Evolutionary conservation across 2,113 vertebrate species (phyloP).

Genomic region (Tor tambroides): DNA sequence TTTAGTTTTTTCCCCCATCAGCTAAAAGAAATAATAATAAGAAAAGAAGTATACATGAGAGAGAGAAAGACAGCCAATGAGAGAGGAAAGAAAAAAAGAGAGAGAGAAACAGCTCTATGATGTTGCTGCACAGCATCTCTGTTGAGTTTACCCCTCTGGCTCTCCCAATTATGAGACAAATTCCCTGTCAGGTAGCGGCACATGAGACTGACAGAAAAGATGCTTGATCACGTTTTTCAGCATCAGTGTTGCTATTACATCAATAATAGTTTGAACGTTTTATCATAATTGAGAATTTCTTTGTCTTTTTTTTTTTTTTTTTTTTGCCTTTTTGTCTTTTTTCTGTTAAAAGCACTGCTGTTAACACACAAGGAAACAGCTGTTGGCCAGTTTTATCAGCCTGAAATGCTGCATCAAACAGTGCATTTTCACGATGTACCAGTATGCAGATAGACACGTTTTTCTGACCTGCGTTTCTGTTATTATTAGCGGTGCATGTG

Average conservation of each 20-base stretch:
- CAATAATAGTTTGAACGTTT: slow-evolving; percentile 12
- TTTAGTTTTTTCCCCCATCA: neutral
- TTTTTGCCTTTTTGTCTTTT: neutral
- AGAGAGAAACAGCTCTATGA: slow-evolving; percentile 22
- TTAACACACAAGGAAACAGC: neutral
- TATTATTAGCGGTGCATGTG: neutral
- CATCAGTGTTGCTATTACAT: slow-evolving; percentile 9
- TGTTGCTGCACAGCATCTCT: slow-evolving; percentile 8
- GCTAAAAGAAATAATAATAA: neutral
- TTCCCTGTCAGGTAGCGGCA: slow-evolving; percentile 38
- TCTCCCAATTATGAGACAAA: slow-evolving; percentile 48
- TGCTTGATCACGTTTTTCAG: slow-evolving; percentile 22
- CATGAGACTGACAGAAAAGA: slow-evolving; percentile 38
- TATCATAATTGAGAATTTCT: neutral
- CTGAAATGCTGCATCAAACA: slow-evolving; percentile 17
- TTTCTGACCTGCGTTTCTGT: neutral
- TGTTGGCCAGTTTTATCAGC: neutral
- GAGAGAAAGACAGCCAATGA: neutral
- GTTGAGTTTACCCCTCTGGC: slow-evolving; percentile 51
- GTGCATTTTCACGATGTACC: neutral
- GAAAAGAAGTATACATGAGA: neutral
- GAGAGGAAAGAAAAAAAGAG: neutral
- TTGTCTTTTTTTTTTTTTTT: neutral
- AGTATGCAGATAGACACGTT: neutral
- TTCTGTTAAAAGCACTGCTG: neutral